Conservation (phyloP, 2,888 invertebrate genomes). For the Acanthopleura granulata region DNA sequence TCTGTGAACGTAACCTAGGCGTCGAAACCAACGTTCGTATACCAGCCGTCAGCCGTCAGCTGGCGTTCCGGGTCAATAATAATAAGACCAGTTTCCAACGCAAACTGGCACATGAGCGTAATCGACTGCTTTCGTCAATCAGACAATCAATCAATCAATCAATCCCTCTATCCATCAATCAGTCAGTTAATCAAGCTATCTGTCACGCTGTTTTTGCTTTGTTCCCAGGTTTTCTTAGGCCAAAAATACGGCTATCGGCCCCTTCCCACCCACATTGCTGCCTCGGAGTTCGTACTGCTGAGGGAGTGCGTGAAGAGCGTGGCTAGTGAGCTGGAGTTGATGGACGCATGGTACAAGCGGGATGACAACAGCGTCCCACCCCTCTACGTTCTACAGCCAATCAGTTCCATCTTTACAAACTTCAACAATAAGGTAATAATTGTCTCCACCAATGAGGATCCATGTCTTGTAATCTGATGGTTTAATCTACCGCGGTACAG, state of each 20-base stretch:
- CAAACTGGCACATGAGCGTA: no score
- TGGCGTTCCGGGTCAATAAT: no score
- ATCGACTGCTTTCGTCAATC: no score
- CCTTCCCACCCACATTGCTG: conserved; percentile 94
- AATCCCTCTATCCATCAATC: no score
- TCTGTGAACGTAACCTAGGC: no score
- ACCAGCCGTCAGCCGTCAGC: no score
- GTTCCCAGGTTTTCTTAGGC: conserved; percentile 85
- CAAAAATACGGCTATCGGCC: conserved; percentile 99
- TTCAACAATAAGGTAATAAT: conserved; percentile 94
- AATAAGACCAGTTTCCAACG: no score
- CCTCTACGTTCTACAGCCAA: conserved; percentile 94
- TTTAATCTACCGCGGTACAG: conserved; percentile 81
- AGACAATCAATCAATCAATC: no score
- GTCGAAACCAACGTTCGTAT: no score
- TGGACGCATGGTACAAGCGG: conserved; percentile 96
- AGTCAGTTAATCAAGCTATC: no score
- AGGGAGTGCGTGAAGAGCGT: conserved; percentile 79
- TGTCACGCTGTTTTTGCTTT: not conserved
- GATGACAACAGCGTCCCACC: conserved; percentile 97
- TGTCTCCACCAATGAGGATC: not conserved
- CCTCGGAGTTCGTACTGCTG: conserved; percentile 87
- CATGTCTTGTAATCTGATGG: no score
- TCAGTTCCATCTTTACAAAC: conserved; percentile 95
- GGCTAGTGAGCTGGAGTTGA: conserved; percentile 80